A percentile compares a stretch with the other conserved stretches of the same genome.
Conservation (phyloP, 2,888 invertebrate species). For the Drosophila paranaensis region DNA sequence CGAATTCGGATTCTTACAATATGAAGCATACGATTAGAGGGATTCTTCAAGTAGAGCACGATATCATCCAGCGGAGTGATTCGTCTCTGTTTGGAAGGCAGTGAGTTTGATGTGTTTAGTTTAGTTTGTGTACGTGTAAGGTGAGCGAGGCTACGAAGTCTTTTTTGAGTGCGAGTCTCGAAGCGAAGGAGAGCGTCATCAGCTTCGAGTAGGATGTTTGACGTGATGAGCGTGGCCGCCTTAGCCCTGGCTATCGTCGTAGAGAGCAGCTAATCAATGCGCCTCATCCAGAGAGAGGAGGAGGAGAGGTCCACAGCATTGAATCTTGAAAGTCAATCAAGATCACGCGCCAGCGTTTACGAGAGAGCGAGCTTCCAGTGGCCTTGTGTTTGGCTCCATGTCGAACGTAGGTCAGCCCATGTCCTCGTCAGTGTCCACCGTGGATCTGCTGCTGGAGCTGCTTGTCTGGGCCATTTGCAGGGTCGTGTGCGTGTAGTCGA, state of each 20-base stretch:
- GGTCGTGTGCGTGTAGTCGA: conserved; percentile 73
- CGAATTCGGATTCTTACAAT: conserved; percentile 22
- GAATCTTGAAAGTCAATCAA: conserved; percentile 25
- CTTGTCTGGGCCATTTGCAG: conserved; percentile 58
- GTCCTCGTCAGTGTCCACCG: conserved; percentile 49
- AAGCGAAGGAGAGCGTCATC: conserved; percentile 33
- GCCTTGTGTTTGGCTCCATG: conserved; percentile 29
- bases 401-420: conserved; percentile 64
- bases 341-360: conserved; percentile 65
- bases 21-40: conserved; percentile 45
- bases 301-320: conserved; percentile 22
- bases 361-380: conserved; percentile 49
- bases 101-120: conserved; percentile 53
- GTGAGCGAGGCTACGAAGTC: conserved; percentile 78
- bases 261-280: conserved; percentile 23
- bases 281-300: background rate
- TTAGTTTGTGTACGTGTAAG: conserved; percentile 38
- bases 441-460: background rate
- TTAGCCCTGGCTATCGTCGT: conserved; percentile 46
- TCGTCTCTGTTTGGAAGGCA: conserved; percentile 66
- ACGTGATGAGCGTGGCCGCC: conserved; percentile 42
- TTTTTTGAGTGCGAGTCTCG: conserved; percentile 53
- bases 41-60: conserved; percentile 46
- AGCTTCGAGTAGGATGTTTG: conserved; percentile 24
- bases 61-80: conserved; percentile 20